A percentile compares a stretch with the other conserved stretches of the same genome.
Evolutionary conservation across 2,113 vertebrate genomes (phyloP).

Genomic region (Todiramphus saurophagus): DNA sequence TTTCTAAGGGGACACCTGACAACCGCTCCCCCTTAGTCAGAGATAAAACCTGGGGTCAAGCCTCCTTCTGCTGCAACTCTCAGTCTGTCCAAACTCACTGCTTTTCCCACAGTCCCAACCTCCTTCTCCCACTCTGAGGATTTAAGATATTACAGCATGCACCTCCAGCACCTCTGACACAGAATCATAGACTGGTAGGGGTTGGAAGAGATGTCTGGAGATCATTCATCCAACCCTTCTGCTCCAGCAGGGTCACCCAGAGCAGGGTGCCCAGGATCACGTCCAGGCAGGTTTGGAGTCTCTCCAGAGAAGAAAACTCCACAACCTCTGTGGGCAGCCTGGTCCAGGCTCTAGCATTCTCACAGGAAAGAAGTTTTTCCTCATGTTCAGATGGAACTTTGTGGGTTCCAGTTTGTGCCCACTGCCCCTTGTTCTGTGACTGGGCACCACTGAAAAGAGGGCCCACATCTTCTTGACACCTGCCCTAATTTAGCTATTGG

Average conservation of each 20-base stretch:
- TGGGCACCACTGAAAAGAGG: neutral
- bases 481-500: neutral
- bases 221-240: neutral
- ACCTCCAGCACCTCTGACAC: neutral
- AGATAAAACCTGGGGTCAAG: neutral
- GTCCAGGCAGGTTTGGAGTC: neutral
- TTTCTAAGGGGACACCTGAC: neutral
- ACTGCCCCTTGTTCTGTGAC: neutral
- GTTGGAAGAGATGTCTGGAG: neutral
- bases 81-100: neutral
- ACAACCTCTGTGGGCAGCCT: neutral
- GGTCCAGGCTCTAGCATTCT: neutral
- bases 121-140: neutral
- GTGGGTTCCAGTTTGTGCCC: neutral
- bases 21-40: neutral
- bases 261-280: neutral
- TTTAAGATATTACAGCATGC: neutral
- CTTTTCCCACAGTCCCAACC: neutral
- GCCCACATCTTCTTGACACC: neutral
- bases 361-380: neutral
- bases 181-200: neutral
- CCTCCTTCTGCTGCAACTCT: neutral
- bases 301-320: neutral
- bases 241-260: neutral
- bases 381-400: neutral